Evolutionary conservation across 2,888 invertebrate genomes (phyloP), one percentile per base, ranked within the genome.

Genomic region (Synergus umbraculus): DNA sequence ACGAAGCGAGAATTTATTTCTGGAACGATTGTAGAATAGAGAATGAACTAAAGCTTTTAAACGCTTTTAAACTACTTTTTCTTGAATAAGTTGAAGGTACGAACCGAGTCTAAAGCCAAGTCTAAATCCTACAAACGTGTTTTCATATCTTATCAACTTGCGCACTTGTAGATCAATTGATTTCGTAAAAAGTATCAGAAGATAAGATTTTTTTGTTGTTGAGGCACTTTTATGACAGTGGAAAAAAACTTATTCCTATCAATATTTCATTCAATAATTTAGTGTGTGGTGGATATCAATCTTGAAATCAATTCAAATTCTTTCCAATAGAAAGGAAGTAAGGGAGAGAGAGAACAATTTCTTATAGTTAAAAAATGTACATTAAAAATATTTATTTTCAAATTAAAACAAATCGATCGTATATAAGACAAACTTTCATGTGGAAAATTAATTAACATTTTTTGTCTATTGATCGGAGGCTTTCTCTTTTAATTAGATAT

Each of bases 401-500:
- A 58, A 9, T 18, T 18, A 9, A 18, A 18, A 58, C 3, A 18
- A 58, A 58, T 18, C 7, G 9, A 9, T 58, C 3, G 9, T 18
- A 10, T 18, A 3, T 2, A 58, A 58, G 58, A 4, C 9, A 58
- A 58, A 63, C 29, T 13, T 13, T 63, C 12, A 0, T 5, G 10
- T 63, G 63, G 54, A 10, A 18, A 54, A 58, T 37, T 73, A 41
- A 18, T 54, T 58, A 73, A 73, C 58, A 58, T 58, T 41, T n/a
- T 37, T 22, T 49, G 63, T n/a, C 12, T 44, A 49, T 37, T 76
- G 67, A 63, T 44, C 29, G 1, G 13, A 10, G 0, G 63, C 63
- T 65, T 46, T 79, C 65, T 37, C 65, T 78, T 78, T 44, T 76
- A 78, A 79, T 22, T 44, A 63, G 65, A 64, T 54, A 79, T 80